These are phyloP conservation scores for Aphaenogaster floridana DNA, from an alignment of 1,140 invertebrate genomes.

Conservation along the genomic window DNA sequence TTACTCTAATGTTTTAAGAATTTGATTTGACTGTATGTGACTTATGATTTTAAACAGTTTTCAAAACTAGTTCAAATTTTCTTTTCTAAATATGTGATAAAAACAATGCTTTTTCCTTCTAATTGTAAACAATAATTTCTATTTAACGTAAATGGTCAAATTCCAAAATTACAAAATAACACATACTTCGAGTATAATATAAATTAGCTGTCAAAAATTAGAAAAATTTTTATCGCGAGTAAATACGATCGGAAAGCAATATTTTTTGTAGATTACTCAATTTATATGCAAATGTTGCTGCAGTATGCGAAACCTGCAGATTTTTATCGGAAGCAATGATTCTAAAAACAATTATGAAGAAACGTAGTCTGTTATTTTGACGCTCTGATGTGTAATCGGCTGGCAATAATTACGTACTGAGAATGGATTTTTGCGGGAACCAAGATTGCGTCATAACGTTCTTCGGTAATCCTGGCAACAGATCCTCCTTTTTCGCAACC, in stretches of 20 bases:
- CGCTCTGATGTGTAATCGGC: background rate
- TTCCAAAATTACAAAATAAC: too few relatives aligned
- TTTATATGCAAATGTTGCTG: conserved; percentile 22
- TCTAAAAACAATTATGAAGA: background rate
- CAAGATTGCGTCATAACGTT: conserved; percentile 70
- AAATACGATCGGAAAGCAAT: conserved; percentile 1
- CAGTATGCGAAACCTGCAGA: background rate
- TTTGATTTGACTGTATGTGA: background rate
- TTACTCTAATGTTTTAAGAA: background rate
- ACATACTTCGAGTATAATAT: background rate
- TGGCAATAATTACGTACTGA: conserved; percentile 60
- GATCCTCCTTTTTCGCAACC: conserved; percentile 70
- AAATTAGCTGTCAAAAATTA: conserved; percentile 1
- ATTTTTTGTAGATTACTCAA: background rate
- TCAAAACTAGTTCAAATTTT: background rate
- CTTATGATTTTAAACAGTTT: background rate
- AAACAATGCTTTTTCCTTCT: background rate
- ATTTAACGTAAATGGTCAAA: background rate
- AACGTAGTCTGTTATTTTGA: background rate
- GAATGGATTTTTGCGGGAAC: conserved; percentile 56
- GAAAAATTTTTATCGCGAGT: background rate
- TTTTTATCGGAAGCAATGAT: background rate
- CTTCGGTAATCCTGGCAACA: conserved; percentile 75
- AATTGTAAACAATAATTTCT: background rate
- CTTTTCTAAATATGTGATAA: background rate